Conservation (phyloP, 2,797 vertebrate species). For the Coregonus ussuriensis region DNA sequence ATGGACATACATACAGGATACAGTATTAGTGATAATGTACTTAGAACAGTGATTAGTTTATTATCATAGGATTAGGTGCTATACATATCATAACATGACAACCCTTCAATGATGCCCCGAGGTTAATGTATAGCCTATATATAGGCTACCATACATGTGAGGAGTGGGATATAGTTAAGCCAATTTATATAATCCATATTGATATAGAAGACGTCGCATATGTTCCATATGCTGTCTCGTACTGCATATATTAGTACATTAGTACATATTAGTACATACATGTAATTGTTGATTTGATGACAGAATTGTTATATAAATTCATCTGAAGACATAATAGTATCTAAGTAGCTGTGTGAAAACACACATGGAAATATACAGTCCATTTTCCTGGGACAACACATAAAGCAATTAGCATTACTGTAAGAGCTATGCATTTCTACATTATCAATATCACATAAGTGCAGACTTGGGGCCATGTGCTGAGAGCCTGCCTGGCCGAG, state of each 20-base stretch:
- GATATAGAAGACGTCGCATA: not conserved
- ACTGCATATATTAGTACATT: too few species aligned
- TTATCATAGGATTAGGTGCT: not conserved
- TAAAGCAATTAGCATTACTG: conserved; percentile 68
- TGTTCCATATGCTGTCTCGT: too few species aligned
- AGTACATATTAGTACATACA: too few species aligned
- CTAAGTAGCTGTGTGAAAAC: conserved; percentile 44
- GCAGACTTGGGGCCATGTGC: conserved; percentile 24
- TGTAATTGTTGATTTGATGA: not conserved
- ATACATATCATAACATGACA: not conserved
- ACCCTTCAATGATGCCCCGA: conserved; percentile 23
- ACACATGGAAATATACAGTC: not conserved
- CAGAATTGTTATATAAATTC: conserved; percentile 36
- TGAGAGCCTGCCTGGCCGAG: conserved; percentile 23
- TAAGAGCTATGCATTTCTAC: conserved; percentile 53
- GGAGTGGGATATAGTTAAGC: conserved; percentile 9
- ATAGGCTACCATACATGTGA: not conserved
- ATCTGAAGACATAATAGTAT: conserved; percentile 23
- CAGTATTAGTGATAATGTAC: not conserved
- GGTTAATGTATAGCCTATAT: not conserved
- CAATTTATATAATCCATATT: not conserved
- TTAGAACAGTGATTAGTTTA: not conserved
- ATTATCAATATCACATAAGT: conserved; percentile 74
- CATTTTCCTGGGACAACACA: conserved; percentile 63
- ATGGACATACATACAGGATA: not conserved